Base-by-base conservation (phyloP, 1,140 invertebrate species). In the Cylas formicarius region DNA sequence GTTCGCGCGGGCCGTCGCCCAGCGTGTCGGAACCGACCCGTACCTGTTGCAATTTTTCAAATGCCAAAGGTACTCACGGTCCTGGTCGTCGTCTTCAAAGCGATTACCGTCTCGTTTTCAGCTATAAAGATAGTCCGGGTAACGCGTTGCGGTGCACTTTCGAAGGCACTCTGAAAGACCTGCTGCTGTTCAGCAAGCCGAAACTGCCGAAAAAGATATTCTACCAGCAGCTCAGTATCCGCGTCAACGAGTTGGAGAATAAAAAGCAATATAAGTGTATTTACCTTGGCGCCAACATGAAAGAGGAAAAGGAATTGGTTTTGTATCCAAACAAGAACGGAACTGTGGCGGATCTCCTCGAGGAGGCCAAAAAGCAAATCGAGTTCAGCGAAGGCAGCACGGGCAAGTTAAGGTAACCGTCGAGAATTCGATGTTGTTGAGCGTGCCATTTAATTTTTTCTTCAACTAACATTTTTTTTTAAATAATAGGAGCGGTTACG, bases 21-120 rank as follows among this genome's bases (percentile, higher is more conserved):
- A 90, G 57, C 77, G 89, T 61, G 77, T 97, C 36, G 86, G 84
- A 42, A 90, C 89, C 16, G 90, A 97, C 72, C 92, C 93, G 1
- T 88, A 91, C 70, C 78, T 91, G 67, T 76, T 97, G 61, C 94
- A 98, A 70, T 97, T 98, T 72, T 97, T 96, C 64, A 96, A 90
- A 76, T 86, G 83, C 77, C 89, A 91, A 75, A 88, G 82, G 86
- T 91, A 77, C 71, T 68, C 70, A 24, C 21, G 26, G 10, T 38
- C 18, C 6, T 9, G 27, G 17, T 44, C 13, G n/a, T 3, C 7
- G 11, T 36, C 18, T n/a, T 21, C 16, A 36, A 20, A 32, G 9
- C 24, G 13, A 21, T 39, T 56, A 38, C 13, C 26, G 17, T 23
- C 38, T 55, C 56, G 52, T 53, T 75, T 73, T 36, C 64, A 93